A percentile compares a stretch with the other conserved stretches of the same genome.
Conservation (phyloP, 2,797 vertebrate species). For the Sparidentex hasta region DNA sequence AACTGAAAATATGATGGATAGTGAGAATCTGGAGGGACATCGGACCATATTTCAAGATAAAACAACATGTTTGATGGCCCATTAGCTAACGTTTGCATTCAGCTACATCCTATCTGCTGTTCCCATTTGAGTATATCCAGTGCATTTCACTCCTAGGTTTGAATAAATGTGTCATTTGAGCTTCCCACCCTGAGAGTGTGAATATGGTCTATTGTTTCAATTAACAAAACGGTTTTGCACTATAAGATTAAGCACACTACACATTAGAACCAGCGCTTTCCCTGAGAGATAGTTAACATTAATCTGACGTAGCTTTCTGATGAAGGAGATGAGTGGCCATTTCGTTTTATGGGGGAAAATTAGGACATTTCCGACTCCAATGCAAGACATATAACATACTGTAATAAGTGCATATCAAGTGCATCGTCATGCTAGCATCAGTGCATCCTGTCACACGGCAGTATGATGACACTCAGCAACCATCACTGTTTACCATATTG, state of each 20-base stretch:
- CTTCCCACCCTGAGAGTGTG: too few species aligned
- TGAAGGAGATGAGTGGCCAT: neutral
- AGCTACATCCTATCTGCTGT: too few species aligned
- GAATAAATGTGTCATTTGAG: too few species aligned
- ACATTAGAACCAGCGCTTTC: conserved; percentile 1
- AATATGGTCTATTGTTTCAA: neutral
- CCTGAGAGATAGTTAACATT: neutral
- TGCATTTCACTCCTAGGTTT: too few species aligned
- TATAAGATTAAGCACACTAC: neutral
- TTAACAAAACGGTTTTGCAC: neutral
- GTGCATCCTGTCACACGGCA: neutral
- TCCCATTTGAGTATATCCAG: too few species aligned
- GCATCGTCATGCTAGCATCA: neutral
- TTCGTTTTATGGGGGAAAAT: neutral
- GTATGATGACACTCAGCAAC: neutral
- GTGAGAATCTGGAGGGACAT: too few species aligned
- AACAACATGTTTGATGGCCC: too few species aligned
- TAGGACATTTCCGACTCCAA: neutral
- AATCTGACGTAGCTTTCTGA: neutral
- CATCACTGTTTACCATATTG: neutral
- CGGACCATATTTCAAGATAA: too few species aligned
- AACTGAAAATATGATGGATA: too few species aligned
- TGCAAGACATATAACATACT: neutral
- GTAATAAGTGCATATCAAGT: too few species aligned
- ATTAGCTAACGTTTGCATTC: too few species aligned